Evolutionary conservation across 2,113 vertebrate species (phyloP).

Genomic region (Megalops atlanticus): DNA sequence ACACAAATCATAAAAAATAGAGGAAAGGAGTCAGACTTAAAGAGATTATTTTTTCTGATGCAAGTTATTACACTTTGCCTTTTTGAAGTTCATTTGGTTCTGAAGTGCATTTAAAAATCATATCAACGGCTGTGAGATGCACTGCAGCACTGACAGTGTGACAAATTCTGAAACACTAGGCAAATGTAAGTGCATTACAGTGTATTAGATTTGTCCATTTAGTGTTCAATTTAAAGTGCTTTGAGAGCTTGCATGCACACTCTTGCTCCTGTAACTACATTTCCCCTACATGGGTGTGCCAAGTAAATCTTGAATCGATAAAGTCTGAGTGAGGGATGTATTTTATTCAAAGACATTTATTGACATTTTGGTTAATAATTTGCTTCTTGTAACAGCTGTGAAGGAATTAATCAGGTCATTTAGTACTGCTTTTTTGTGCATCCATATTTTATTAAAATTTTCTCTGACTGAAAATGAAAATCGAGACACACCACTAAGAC

Average conservation of each 20-base stretch:
- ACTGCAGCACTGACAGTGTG: neutral
- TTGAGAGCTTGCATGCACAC: neutral
- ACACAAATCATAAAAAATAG: neutral
- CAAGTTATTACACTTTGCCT: neutral
- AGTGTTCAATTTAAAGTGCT: neutral
- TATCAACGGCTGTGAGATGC: neutral
- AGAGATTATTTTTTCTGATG: neutral
- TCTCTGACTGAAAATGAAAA: neutral
- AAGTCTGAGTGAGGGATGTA: too few species aligned
- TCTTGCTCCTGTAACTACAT: neutral
- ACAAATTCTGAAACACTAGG: neutral
- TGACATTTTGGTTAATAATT: too few species aligned
- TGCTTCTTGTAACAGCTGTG: too few species aligned
- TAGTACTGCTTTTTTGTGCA: neutral
- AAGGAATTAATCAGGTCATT: too few species aligned
- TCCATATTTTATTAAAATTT: too few species aligned
- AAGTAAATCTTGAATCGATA: neutral
- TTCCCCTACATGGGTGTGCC: neutral
- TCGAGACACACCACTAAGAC: neutral
- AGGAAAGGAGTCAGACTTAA: neutral
- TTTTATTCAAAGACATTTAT: too few species aligned
- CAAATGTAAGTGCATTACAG: neutral
- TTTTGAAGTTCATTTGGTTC: neutral
- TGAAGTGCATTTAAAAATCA: neutral
- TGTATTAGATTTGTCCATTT: neutral